These are phyloP conservation scores for Leptura quadrifasciata DNA, from an alignment of 2,888 invertebrate genomes.

Conservation along the genomic window DNA sequence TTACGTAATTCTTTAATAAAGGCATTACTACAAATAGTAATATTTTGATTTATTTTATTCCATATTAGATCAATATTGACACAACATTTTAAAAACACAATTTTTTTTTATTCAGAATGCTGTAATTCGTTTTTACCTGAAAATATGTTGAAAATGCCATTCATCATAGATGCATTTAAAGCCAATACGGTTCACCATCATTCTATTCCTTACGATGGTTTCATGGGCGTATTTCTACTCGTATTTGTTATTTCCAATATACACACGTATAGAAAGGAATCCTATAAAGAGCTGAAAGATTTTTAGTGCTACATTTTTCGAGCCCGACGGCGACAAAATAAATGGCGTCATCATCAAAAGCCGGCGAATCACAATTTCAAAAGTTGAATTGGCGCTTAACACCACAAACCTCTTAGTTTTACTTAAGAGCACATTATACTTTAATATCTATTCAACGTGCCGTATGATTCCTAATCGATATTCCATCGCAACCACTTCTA, in stretches of 20 bases:
- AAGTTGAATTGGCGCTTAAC: conserved; percentile 41
- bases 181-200: not conserved
- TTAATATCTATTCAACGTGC: conserved; percentile 54
- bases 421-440: conserved; percentile 55
- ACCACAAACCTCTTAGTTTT: conserved; percentile 55
- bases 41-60: too few relatives aligned
- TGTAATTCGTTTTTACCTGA: too few relatives aligned
- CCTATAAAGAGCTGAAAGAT: not conserved
- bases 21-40: too few relatives aligned
- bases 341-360: conserved; percentile 4
- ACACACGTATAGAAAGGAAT: not conserved
- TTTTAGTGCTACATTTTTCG: conserved; percentile 6
- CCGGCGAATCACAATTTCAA: conserved; percentile 13
- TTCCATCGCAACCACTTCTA: conserved; percentile 21
- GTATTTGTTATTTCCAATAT: not conserved
- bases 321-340: conserved; percentile 6
- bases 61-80: too few relatives aligned
- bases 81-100: too few relatives aligned
- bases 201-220: not conserved
- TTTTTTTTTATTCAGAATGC: too few relatives aligned
- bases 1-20: too few relatives aligned
- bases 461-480: conserved; percentile 40
- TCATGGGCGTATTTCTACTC: not conserved
- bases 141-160: too few relatives aligned
- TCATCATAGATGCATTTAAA: not conserved